Evolutionary conservation across 2,888 invertebrate species (phyloP), one percentile per base, ranked within the genome.

Genomic region (Lasioglossum figueresi): DNA sequence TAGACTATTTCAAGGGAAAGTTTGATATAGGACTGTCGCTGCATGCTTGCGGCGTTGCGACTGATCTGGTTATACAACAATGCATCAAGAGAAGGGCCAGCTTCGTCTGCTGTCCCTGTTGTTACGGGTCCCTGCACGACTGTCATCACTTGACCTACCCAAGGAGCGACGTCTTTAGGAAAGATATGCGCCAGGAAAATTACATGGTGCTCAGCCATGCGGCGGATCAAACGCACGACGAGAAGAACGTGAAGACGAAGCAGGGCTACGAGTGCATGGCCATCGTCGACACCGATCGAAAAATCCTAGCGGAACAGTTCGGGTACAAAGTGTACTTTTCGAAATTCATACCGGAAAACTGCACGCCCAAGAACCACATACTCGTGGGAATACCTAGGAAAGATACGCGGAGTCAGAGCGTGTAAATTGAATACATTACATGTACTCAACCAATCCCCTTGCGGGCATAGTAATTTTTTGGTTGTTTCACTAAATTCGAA

Each of bases 21-120:
- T 98, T 99, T 95, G 96, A 98, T 92, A 96, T 99, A 84, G 99
- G 99, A 0, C 96, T 98, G 56, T 98, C 98, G 5, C 95, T 99
- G 52, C 99, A 99, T 95, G 99, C 99, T 4, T 99, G 99, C 95
- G 99, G 99, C 0, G 97, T 98, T 19, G 99, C 99, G 1, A 99
- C 98, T 2, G 99, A 99, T 95, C 96, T 99, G 85, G 99, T 99
- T 0, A 96, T 99, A 76, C 97, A 97, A 91, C 97, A 97, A 93
- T 99, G 99, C 94, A 96, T 98, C 23, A 95, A 96, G 73, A 96
- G 96, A 23, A 96, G 96, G 81, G 99, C 99, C 0, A 96, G 97
- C 88, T 99, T 99, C 95, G 97, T 99, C 0, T 96, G 98, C 78
- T 98, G 98, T 92, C 99, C 99, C 0, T 99, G 99, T 94, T 99